Conservation (phyloP, 2,888 invertebrate genomes). For the Hydraecia micacea region DNA sequence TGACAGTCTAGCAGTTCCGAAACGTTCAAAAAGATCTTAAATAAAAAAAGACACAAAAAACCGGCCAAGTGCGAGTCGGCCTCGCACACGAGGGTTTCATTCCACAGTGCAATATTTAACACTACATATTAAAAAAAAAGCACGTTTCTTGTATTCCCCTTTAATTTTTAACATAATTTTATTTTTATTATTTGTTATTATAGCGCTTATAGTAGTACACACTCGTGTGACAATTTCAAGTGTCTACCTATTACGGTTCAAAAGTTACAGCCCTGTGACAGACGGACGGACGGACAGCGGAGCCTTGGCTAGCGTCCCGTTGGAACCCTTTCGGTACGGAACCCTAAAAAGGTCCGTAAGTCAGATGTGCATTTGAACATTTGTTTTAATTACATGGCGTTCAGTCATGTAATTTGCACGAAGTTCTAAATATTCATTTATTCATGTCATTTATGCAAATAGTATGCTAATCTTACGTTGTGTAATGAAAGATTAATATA, state of each 20-base stretch:
- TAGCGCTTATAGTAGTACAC: background rate
- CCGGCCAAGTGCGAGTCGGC: background rate
- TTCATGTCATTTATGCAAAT: constrained; percentile 38
- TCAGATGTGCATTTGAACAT: constrained; percentile 15
- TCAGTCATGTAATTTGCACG: constrained; percentile 7
- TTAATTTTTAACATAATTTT: background rate
- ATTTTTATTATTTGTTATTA: background rate
- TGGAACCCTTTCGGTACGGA: background rate
- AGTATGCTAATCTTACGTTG: constrained; percentile 19
- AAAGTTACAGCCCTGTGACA: background rate
- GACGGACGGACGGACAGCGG: background rate
- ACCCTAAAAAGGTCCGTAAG: background rate
- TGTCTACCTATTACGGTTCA: background rate
- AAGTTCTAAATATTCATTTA: constrained; percentile 53
- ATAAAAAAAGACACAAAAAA: constrained; percentile 3
- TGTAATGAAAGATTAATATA: constrained; percentile 2
- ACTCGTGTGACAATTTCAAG: background rate
- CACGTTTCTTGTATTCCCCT: background rate
- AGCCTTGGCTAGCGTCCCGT: background rate
- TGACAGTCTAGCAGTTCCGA: constrained; percentile 36
- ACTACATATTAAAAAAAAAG: background rate
- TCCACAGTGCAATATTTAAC: background rate
- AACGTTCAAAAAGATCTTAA: background rate
- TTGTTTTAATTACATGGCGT: too few species aligned
- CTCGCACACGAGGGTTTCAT: background rate